Evolutionary conservation across 2,113 vertebrate species (phyloP).

Genomic region (Anthoscopus minutus): DNA sequence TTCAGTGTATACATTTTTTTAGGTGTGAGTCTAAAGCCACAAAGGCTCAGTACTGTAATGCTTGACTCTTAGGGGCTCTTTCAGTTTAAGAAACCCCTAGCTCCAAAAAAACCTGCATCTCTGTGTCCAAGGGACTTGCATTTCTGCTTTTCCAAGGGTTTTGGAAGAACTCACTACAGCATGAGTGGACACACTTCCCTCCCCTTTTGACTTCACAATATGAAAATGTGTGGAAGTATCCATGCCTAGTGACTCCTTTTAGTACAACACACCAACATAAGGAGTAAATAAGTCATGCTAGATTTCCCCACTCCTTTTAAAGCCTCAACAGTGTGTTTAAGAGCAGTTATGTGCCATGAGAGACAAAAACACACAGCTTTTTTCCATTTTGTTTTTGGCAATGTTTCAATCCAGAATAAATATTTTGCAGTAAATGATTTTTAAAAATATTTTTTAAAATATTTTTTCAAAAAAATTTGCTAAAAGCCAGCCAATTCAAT

Average conservation of each 20-base stretch:
- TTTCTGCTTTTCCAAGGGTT: background rate
- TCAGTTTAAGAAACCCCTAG: background rate
- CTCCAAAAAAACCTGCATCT: background rate
- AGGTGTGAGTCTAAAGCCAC: background rate
- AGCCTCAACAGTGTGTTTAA: background rate
- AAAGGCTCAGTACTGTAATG: background rate
- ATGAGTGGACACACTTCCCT: background rate
- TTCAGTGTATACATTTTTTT: background rate
- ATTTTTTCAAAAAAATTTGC: background rate
- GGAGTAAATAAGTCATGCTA: background rate
- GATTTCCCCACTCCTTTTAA: background rate
- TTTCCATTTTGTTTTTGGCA: background rate
- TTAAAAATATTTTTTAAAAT: fast-evolving
- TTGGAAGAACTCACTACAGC: background rate
- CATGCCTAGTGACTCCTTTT: background rate
- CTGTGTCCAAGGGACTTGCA: background rate
- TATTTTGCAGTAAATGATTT: background rate
- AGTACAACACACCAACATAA: background rate
- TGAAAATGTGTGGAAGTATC: background rate
- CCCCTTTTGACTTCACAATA: background rate
- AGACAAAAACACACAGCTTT: background rate
- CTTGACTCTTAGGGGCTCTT: background rate
- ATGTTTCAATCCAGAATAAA: background rate
- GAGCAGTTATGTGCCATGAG: background rate
- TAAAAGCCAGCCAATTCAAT: background rate